Conservation (phyloP, 2,888 invertebrate genomes). For the Brachylomia viminalis region DNA sequence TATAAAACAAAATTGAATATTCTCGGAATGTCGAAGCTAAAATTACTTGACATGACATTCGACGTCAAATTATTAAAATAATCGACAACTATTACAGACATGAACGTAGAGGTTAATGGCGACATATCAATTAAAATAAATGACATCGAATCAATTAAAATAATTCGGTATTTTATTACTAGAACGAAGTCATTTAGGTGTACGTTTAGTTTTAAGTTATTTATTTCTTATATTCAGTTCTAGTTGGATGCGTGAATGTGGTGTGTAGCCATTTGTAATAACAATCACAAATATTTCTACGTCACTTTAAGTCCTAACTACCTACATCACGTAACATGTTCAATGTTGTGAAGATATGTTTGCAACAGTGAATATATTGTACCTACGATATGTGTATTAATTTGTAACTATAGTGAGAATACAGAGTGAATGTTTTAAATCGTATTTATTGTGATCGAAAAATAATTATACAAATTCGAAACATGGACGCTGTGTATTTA, state of each 20-base stretch:
- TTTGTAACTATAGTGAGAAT: conserved; percentile 61
- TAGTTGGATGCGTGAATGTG: conserved; percentile 69
- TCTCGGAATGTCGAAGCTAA: conserved; percentile 11
- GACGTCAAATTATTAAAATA: conserved; percentile 9
- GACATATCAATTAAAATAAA: conserved; percentile 67
- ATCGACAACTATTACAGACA: conserved; percentile 13
- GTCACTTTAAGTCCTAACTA: conserved; percentile 67
- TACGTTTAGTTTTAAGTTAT: conserved; percentile 83
- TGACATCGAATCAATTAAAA: conserved; percentile 66
- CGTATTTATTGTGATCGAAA: conserved; percentile 70
- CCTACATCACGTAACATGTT: conserved; percentile 73
- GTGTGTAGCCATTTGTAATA: conserved; percentile 66
- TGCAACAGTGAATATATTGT: conserved; percentile 83
- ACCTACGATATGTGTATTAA: conserved; percentile 54
- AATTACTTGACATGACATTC: conserved; percentile 42
- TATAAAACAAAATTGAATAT: neutral
- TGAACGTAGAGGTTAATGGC: conserved; percentile 43
- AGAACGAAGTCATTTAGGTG: conserved; percentile 85
- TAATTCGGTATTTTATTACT: conserved; percentile 71
- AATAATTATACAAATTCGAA: conserved; percentile 64
- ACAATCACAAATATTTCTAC: conserved; percentile 71
- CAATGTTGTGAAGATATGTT: conserved; percentile 87
- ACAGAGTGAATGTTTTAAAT: conserved; percentile 63
- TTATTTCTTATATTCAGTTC: conserved; percentile 80
- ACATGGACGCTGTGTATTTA: conserved; percentile 35